Percentiles rank a stretch among this genome's conserved stretches.
Conservation (phyloP, 2,113 vertebrate species). For the Vicugna pacos region DNA sequence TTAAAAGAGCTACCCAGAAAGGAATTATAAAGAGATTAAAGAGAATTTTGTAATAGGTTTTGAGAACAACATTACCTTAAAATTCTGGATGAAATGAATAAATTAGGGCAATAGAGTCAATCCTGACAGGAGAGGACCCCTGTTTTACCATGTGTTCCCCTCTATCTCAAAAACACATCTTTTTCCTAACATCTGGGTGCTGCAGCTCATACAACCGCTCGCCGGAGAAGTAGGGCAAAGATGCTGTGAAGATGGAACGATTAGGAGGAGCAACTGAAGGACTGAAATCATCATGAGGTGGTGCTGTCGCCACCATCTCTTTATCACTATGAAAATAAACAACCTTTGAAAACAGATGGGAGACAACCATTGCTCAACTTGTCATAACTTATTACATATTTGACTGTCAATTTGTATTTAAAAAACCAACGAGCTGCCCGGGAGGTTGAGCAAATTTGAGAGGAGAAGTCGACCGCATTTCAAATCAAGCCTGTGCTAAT, state of each 20-base stretch:
- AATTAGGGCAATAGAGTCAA: not conserved
- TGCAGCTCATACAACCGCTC: not conserved
- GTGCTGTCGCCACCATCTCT: not conserved
- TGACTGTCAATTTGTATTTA: constrained; percentile 77
- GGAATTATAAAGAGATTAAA: constrained; percentile 1
- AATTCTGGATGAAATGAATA: constrained; percentile 2
- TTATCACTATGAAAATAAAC: constrained; percentile 60
- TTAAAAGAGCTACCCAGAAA: not conserved
- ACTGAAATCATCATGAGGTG: not conserved
- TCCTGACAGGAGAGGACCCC: not conserved
- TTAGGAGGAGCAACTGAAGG: not conserved
- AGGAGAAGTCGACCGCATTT: constrained; percentile 67
- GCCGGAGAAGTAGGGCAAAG: not conserved
- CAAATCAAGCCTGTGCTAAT: constrained; percentile 63
- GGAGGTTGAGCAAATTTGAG: constrained; percentile 77
- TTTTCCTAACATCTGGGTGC: not conserved
- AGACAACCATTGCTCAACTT: constrained; percentile 9
- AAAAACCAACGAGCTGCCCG: constrained; percentile 69
- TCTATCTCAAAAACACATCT: not conserved
- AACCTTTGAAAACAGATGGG: constrained; percentile 58
- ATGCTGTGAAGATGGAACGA: not conserved
- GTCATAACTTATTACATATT: constrained; percentile 76
- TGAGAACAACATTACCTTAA: constrained; percentile 8
- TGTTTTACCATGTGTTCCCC: not conserved
- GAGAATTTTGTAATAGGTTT: not conserved